These are phyloP conservation scores for Conus betulinus DNA, from an alignment of 1,140 invertebrate genomes.

Conservation along the genomic window DNA sequence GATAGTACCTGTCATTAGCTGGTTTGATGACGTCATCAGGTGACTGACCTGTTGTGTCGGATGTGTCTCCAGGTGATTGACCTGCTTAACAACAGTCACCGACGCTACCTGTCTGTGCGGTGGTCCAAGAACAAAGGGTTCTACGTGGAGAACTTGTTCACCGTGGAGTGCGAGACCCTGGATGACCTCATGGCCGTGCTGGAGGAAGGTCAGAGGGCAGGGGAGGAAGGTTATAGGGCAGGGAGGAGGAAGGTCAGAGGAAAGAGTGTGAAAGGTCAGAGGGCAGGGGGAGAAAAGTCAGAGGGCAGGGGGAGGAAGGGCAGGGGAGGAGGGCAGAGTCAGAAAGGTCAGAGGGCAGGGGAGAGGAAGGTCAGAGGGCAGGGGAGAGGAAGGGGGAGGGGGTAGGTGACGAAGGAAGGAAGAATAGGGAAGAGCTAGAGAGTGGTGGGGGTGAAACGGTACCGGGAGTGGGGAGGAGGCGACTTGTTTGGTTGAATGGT, in stretches of 20 bases:
- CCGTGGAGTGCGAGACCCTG: slow-evolving; percentile 94
- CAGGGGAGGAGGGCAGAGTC: no score
- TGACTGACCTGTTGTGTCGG: no score
- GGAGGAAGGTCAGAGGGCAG: slow-evolving; percentile 86
- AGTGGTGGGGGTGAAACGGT: background rate
- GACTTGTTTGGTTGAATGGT: no score
- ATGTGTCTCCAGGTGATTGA: slow-evolving; percentile 87
- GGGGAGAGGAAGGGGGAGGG: background rate
- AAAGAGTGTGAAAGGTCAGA: no score
- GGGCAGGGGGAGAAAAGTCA: no score
- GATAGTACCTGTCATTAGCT: no score
- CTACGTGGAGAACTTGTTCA: slow-evolving; percentile 96
- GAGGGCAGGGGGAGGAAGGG: no score
- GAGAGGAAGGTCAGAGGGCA: background rate
- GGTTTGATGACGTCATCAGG: no score
- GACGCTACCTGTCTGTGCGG: slow-evolving; percentile 83
- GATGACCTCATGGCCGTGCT: slow-evolving; percentile 95
- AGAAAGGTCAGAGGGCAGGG: no score
- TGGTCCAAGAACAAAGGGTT: slow-evolving; percentile 97
- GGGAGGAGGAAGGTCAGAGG: background rate
- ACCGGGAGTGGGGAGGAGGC: no score
- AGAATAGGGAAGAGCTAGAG: background rate
- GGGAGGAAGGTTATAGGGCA: background rate
- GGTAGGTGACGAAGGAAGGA: background rate
- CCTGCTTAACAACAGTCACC: slow-evolving; percentile 89